Evolutionary conservation across 2,888 invertebrate species (phyloP).

Genomic region (Buathra laborator): DNA sequence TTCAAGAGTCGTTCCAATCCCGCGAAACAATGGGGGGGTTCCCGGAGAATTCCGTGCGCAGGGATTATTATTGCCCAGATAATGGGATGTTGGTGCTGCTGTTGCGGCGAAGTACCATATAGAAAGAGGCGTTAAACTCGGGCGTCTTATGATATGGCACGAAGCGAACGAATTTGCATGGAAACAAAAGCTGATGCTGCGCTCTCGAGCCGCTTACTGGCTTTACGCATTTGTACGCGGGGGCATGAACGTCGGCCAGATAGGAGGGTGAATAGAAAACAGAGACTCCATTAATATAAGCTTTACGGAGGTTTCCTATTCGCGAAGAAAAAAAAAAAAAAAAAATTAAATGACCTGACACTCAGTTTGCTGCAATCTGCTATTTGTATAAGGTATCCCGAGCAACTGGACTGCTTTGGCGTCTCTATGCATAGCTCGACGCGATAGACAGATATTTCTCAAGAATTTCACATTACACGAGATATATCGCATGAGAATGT

Average conservation of each 20-base stretch:
- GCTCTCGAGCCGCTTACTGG: constrained; percentile 16
- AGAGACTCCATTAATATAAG: constrained; percentile 27
- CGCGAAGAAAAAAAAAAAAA: constrained; percentile 1
- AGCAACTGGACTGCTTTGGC: neutral
- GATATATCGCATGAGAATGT: constrained; percentile 31
- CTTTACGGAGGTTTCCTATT: neutral
- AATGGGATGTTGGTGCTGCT: constrained; percentile 35
- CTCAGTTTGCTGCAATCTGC: constrained; percentile 14
- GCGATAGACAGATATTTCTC: neutral
- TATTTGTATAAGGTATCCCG: neutral
- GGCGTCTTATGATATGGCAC: constrained; percentile 64
- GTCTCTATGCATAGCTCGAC: neutral
- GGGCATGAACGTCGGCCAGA: constrained; percentile 21
- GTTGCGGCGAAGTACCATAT: constrained; percentile 23
- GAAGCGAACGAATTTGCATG: constrained; percentile 69
- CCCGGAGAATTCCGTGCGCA: constrained; percentile 14
- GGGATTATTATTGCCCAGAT: constrained; percentile 53
- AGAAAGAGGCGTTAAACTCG: constrained; percentile 61
- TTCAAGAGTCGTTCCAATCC: constrained; percentile 38
- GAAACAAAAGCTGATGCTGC: constrained; percentile 64
- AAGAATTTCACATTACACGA: constrained; percentile 15
- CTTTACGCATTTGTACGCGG: constrained; percentile 41
- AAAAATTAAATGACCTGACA: neutral
- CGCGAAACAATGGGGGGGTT: constrained; percentile 49
- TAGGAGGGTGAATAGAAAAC: constrained; percentile 48